phyloP scores from a whole-genome alignment of 1,140 invertebrate genomes.

The Sitodiplosis mosellana region DNA sequence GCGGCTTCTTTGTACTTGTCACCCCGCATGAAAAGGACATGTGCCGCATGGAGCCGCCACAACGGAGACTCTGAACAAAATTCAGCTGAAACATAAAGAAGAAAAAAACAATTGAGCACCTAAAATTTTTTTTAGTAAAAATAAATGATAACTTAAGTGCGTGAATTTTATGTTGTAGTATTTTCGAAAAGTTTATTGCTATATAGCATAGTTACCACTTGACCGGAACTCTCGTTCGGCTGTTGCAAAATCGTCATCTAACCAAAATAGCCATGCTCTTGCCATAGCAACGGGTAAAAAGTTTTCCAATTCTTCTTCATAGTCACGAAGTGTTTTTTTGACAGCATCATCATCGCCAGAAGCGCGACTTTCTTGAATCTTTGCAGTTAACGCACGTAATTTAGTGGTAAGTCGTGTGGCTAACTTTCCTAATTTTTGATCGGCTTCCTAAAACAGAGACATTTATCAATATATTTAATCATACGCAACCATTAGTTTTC shows the following conservation, averaged over 20 bases:
- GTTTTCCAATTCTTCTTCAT: conserved; percentile 78
- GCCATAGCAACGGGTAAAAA: conserved; percentile 94
- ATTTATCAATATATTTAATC: too few species aligned
- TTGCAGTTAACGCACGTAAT: conserved; percentile 80
- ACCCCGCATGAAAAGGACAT: conserved; percentile 98
- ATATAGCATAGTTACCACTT: conserved; percentile 46
- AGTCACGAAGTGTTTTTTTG: conserved; percentile 79
- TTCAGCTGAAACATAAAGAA: conserved; percentile 65
- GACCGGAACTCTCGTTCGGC: conserved; percentile 90
- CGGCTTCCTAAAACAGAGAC: too few species aligned
- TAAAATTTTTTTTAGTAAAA: too few species aligned
- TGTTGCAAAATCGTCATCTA: conserved; percentile 86
- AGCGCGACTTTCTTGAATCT: conserved; percentile 75
- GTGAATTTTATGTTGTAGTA: too few species aligned
- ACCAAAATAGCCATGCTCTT: conserved; percentile 98
- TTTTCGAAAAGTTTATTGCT: too few species aligned
- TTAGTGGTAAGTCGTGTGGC: conserved; percentile 79
- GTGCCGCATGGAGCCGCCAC: conserved; percentile 96
- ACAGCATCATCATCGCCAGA: conserved; percentile 77
- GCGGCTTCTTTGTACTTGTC: conserved; percentile 97
- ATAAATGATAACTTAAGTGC: too few species aligned
- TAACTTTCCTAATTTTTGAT: conserved; percentile 91
- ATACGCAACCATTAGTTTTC: too few species aligned
- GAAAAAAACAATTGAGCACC: too few species aligned
- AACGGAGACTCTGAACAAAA: conserved; percentile 95